phyloP scores from a whole-genome alignment of 2,888 invertebrate genomes.

The Xestia rhomboidea region DNA sequence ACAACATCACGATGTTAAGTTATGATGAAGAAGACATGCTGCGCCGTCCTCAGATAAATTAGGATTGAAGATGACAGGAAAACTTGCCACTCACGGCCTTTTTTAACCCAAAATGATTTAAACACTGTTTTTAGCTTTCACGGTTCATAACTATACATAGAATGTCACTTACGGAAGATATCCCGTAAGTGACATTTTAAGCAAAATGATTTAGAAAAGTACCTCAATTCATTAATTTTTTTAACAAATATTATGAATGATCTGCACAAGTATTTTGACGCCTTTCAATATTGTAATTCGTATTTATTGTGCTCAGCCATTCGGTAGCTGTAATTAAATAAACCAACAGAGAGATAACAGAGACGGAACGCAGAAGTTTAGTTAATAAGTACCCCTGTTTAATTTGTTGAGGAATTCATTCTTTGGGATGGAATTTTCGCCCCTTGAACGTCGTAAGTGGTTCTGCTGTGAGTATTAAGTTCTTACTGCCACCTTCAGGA shows the following conservation, averaged over 20 bases:
- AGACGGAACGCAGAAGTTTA: conserved; percentile 45
- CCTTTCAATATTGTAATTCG: conserved; percentile 10
- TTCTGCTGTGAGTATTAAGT: neutral
- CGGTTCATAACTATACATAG: no score
- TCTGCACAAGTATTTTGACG: conserved; percentile 5
- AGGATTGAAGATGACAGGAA: neutral
- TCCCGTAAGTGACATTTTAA: no score
- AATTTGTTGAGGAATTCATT: conserved; percentile 39
- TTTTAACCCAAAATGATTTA: no score
- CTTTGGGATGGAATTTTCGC: conserved; percentile 8
- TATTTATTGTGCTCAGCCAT: conserved; percentile 22
- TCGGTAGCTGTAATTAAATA: conserved; percentile 38
- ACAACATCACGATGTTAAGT: no score
- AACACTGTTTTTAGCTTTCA: no score
- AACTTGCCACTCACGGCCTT: neutral
- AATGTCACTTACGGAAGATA: no score
- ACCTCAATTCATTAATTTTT: neutral
- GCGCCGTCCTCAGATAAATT: neutral
- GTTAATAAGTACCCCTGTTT: conserved; percentile 39
- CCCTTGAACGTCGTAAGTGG: neutral
- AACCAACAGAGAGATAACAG: conserved; percentile 38
- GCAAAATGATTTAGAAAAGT: neutral
- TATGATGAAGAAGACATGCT: neutral
- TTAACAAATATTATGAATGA: neutral
- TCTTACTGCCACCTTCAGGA: neutral